Percentiles rank a stretch among this genome's conserved stretches.
Evolutionary conservation across 1,140 invertebrate species (phyloP).

Genomic region (Mizuhopecten yessoensis): DNA sequence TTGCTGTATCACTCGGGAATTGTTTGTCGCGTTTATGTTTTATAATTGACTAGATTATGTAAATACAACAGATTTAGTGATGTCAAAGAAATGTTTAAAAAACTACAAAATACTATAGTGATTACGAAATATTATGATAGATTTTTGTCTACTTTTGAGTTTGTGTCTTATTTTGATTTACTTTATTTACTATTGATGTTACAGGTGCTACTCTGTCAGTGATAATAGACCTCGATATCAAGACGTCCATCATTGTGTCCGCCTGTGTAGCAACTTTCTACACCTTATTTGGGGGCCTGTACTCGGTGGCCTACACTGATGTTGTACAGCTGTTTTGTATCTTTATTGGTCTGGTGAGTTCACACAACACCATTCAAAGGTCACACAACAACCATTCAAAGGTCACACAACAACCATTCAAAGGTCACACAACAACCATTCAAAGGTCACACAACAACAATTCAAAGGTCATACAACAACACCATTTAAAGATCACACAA

Average conservation of each 20-base stretch:
- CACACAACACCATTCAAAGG: neutral
- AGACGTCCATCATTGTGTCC: conserved; percentile 96
- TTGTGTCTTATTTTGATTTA: no score
- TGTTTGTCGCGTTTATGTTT: no score
- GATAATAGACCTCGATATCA: conserved; percentile 97
- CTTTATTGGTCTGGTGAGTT: conserved; percentile 94
- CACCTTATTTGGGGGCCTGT: conserved; percentile 98
- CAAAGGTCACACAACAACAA: neutral
- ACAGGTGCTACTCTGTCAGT: conserved; percentile 96
- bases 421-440: neutral
- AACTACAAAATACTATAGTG: no score
- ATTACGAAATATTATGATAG: no score
- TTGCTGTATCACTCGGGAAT: no score
- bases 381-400: neutral
- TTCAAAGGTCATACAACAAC: neutral
- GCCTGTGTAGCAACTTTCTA: conserved; percentile 98
- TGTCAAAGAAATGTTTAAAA: no score
- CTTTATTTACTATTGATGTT: conserved; percentile 54
- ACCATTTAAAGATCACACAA: conserved; percentile 23
- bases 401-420: neutral
- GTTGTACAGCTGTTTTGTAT: conserved; percentile 99
- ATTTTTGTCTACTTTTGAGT: no score
- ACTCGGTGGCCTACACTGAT: conserved; percentile 99
- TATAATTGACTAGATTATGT: no score
- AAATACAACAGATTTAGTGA: no score